These are phyloP conservation scores for Capricornis sumatraensis DNA, from an alignment of 2,113 vertebrate species.

Conservation along the genomic window DNA sequence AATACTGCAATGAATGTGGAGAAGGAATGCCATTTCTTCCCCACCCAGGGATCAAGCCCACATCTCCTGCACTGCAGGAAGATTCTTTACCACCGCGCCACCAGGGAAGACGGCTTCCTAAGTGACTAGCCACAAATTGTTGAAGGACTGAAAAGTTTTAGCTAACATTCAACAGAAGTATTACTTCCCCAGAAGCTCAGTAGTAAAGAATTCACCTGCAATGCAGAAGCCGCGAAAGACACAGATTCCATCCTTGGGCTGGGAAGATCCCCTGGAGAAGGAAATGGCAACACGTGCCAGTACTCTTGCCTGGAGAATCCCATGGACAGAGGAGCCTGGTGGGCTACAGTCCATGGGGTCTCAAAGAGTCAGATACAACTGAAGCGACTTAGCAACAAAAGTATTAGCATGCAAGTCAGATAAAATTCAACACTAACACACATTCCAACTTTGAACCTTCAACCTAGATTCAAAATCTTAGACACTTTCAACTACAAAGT, in stretches of 20 bases:
- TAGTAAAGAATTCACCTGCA: neutral
- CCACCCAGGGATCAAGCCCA: neutral
- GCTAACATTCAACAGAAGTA: neutral
- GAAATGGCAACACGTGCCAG: neutral
- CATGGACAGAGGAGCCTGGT: neutral
- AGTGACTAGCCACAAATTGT: neutral
- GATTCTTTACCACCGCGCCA: neutral
- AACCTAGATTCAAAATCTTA: slow-evolving; percentile 33
- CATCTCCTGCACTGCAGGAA: neutral
- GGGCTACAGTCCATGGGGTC: neutral
- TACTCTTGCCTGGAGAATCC: neutral
- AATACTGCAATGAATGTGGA: neutral
- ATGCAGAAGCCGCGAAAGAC: neutral
- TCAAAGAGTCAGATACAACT: neutral
- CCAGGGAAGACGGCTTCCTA: neutral
- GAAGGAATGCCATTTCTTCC: neutral
- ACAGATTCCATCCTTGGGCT: neutral
- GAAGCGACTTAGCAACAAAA: neutral
- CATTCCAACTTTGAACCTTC: neutral
- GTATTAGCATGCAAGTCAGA: neutral
- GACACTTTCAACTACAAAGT: slow-evolving; percentile 28
- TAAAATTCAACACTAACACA: neutral
- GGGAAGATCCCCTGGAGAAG: neutral
- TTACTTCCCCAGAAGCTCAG: neutral
- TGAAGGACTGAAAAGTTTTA: neutral